phyloP scores from a whole-genome alignment of 2,888 invertebrate genomes.

The Lordiphosa andalusiaca region DNA sequence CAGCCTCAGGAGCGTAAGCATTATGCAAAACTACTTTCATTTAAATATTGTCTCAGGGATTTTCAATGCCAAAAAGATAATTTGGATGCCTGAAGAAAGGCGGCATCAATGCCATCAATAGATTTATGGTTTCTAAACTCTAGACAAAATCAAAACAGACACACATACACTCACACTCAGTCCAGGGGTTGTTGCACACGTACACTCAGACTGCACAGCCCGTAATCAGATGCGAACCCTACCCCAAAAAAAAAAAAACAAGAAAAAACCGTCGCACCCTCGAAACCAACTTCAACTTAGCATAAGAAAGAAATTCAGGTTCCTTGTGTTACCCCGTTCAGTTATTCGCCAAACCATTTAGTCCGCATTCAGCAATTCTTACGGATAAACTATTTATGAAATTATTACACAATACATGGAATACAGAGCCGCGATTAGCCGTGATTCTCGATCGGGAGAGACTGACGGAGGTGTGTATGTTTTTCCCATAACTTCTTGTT shows the following conservation, averaged over 20 bases:
- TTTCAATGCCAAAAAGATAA: slow-evolving; percentile 66
- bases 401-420: slow-evolving; percentile 67
- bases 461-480: slow-evolving; percentile 69
- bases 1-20: slow-evolving; percentile 14
- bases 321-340: slow-evolving; percentile 32
- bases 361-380: slow-evolving; percentile 68
- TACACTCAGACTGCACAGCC: slow-evolving; percentile 36
- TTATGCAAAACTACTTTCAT: slow-evolving; percentile 61
- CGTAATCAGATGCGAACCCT: slow-evolving; percentile 13
- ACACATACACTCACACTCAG: slow-evolving; percentile 19
- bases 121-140: slow-evolving; percentile 77
- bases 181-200: slow-evolving; percentile 42
- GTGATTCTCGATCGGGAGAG: slow-evolving; percentile 8
- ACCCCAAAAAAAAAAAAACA: slow-evolving; percentile 6
- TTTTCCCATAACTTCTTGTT: slow-evolving; percentile 76
- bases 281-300: slow-evolving; percentile 34
- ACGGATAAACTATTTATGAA: slow-evolving; percentile 74
- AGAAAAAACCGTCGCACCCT: slow-evolving; percentile 23
- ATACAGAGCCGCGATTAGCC: slow-evolving; percentile 69
- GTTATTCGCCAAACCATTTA: slow-evolving; percentile 57
- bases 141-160: slow-evolving; percentile 67
- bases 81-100: slow-evolving; percentile 69
- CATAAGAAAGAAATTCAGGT: slow-evolving; percentile 51
- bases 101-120: slow-evolving; percentile 70
- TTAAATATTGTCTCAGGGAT: slow-evolving; percentile 50